A percentile compares a stretch with the other conserved stretches of the same genome.
Evolutionary conservation across 2,113 vertebrate species (phyloP).

Genomic region (Mesoclemmys tuberculata): DNA sequence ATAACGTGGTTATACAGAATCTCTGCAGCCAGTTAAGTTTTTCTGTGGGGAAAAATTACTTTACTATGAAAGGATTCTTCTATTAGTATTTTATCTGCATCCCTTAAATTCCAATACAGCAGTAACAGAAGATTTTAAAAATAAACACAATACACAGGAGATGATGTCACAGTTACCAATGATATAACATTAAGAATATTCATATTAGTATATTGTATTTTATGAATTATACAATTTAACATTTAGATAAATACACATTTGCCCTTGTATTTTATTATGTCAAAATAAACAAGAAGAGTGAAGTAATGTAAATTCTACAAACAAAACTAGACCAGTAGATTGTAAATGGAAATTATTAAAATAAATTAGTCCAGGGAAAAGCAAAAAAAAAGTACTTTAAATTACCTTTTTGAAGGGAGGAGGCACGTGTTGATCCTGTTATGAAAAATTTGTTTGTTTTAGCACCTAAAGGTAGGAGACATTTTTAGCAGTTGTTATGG

Average conservation of each 20-base stretch:
- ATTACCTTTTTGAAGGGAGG: neutral
- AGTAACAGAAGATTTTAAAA: too few relatives aligned
- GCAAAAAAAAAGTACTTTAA: neutral
- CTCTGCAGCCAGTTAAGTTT: neutral
- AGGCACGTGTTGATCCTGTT: neutral
- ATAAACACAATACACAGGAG: too few relatives aligned
- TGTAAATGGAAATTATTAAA: neutral
- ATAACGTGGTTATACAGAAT: neutral
- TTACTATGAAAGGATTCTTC: neutral
- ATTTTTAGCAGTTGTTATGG: neutral
- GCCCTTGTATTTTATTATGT: neutral
- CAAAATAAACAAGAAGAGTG: neutral
- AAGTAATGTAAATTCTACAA: neutral
- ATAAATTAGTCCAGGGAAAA: neutral
- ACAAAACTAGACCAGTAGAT: neutral
- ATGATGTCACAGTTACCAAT: too few relatives aligned
- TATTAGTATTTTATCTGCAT: neutral
- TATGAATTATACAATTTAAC: neutral
- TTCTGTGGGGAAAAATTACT: neutral
- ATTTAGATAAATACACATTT: neutral
- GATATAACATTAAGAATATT: neutral
- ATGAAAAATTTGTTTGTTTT: neutral
- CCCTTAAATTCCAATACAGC: too few relatives aligned
- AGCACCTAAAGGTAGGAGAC: neutral
- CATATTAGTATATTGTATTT: neutral